These are phyloP conservation scores for Nothobranchius kuhntae DNA, from an alignment of 2,113 vertebrate species.

Conservation along the genomic window DNA sequence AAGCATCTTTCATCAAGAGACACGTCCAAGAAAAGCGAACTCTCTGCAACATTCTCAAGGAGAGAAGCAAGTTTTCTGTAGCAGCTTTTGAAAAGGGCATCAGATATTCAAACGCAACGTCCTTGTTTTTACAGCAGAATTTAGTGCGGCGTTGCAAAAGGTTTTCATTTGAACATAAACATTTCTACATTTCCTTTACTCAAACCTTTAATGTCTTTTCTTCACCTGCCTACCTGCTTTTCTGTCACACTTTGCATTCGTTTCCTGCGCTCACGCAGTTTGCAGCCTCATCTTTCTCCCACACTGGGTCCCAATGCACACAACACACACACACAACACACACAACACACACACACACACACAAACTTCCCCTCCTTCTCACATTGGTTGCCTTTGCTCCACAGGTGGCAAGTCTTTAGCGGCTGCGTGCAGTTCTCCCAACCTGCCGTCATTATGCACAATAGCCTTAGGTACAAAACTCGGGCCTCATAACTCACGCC, in stretches of 20 bases:
- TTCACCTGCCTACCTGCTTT: conserved; percentile 35
- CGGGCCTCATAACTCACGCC: conserved; percentile 89
- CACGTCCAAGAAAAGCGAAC: neutral
- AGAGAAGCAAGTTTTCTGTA: neutral
- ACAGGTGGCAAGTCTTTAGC: conserved; percentile 81
- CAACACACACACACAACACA: conserved; percentile 7
- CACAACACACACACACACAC: conserved; percentile 4
- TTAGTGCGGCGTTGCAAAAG: neutral
- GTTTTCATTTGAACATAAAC: neutral
- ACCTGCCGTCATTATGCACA: conserved; percentile 81
- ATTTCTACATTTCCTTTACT: conserved; percentile 3
- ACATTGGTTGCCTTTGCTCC: conserved; percentile 74
- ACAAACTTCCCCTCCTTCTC: conserved; percentile 11
- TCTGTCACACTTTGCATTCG: conserved; percentile 21
- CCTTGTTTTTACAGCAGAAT: too few relatives aligned
- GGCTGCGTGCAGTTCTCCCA: conserved; percentile 75
- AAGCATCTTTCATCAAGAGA: neutral
- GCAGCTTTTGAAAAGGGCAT: neutral
- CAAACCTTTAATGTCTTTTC: conserved; percentile 11
- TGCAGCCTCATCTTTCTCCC: conserved; percentile 40
- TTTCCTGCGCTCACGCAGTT: conserved; percentile 31
- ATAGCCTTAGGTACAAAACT: conserved; percentile 91
- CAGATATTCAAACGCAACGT: neutral
- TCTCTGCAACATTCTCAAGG: too few relatives aligned
- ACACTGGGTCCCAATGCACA: conserved; percentile 16